These are phyloP conservation scores for Lycaon pictus DNA, from an alignment of 2,113 vertebrate species.

Conservation along the genomic window DNA sequence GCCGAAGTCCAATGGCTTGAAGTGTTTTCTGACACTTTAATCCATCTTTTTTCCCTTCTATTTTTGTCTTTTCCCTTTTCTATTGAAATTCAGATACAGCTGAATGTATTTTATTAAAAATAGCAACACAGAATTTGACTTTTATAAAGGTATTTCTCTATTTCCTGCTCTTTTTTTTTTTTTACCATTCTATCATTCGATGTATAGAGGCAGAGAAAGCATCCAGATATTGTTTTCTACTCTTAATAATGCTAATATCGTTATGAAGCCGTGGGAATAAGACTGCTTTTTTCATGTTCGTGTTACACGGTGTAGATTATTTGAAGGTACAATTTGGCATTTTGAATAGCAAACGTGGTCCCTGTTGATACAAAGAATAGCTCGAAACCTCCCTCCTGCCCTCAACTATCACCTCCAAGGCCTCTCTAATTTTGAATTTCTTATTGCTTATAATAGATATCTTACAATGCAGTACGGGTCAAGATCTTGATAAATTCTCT, in stretches of 20 bases:
- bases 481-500: background rate
- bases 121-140: background rate
- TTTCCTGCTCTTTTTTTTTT: background rate
- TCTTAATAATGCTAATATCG: background rate
- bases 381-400: background rate
- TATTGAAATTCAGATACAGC: background rate
- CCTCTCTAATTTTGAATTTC: background rate
- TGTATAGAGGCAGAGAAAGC: background rate
- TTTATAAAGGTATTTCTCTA: background rate
- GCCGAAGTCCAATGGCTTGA: background rate
- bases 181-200: background rate
- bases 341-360: background rate
- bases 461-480: background rate
- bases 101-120: slow-evolving; percentile 17
- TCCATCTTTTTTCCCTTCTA: background rate
- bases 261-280: background rate
- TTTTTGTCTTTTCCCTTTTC: slow-evolving; percentile 26
- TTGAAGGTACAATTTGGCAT: background rate
- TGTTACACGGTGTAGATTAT: background rate
- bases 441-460: background rate
- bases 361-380: background rate
- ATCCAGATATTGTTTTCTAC: background rate
- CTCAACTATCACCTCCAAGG: background rate
- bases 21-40: background rate
- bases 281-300: background rate